Evolutionary conservation across 1,140 invertebrate species (phyloP).

Genomic region (Drosophila leontia): DNA sequence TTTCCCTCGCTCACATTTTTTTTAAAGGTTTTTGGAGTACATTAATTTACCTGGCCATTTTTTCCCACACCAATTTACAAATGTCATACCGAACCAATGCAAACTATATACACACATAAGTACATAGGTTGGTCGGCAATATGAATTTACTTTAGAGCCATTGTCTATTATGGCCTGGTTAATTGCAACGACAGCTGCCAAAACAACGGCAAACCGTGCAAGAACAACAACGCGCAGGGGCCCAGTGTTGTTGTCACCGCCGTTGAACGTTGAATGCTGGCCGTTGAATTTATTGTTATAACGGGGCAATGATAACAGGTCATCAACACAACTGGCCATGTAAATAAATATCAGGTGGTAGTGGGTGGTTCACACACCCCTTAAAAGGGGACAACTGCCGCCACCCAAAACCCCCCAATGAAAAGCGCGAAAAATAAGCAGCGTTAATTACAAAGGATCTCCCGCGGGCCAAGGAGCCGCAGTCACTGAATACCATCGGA

Average conservation of each 20-base stretch:
- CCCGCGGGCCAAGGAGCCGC: conserved; percentile 36
- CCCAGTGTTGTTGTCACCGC: conserved; percentile 55
- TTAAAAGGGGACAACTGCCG: neutral
- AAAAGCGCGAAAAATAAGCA: conserved; percentile 71
- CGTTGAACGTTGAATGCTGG: conserved; percentile 38
- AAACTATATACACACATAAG: conserved; percentile 12
- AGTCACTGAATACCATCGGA: conserved; percentile 15
- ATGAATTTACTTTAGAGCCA: conserved; percentile 74
- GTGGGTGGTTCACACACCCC: neutral
- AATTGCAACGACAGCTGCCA: conserved; percentile 81
- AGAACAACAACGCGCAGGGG: conserved; percentile 62
- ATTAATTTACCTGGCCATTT: conserved; percentile 29
- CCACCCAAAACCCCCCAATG: neutral
- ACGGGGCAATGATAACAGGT: conserved; percentile 81
- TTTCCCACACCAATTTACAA: conserved; percentile 43
- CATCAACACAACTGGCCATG: conserved; percentile 79
- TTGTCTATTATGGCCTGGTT: conserved; percentile 78
- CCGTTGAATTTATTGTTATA: conserved; percentile 79
- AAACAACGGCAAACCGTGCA: conserved; percentile 77
- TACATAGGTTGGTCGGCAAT: conserved; percentile 14
- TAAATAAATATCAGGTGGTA: conserved; percentile 68
- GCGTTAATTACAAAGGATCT: conserved; percentile 73
- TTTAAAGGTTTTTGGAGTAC: neutral
- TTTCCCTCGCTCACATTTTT: neutral
- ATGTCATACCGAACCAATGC: conserved; percentile 19